A percentile compares a stretch with the other conserved stretches of the same genome.
Conservation (phyloP, 2,888 invertebrate genomes). For the Cinara cedri region DNA sequence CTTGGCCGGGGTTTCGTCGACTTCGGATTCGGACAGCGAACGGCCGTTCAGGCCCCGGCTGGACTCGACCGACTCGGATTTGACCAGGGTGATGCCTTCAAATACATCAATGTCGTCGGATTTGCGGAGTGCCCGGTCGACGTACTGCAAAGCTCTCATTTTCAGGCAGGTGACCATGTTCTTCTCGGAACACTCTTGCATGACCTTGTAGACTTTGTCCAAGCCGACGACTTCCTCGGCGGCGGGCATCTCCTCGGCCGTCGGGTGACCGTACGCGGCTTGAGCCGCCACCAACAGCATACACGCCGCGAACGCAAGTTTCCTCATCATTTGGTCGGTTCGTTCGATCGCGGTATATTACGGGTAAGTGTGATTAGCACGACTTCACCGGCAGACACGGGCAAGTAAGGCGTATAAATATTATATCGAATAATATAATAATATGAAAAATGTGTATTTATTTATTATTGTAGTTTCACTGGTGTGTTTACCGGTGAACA, state of each 20-base stretch:
- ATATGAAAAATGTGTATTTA: no score
- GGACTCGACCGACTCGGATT: slow-evolving; percentile 64
- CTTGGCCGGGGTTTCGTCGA: slow-evolving; percentile 67
- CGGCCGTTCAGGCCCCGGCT: slow-evolving; percentile 61
- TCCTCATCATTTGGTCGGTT: slow-evolving; percentile 36
- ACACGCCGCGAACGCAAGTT: slow-evolving; percentile 48
- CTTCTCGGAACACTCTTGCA: slow-evolving; percentile 74
- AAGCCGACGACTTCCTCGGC: slow-evolving; percentile 61
- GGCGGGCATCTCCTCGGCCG: slow-evolving; percentile 51
- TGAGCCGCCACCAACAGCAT: slow-evolving; percentile 40
- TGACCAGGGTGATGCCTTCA: slow-evolving; percentile 65
- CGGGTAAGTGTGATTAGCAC: no score
- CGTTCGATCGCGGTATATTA: not conserved
- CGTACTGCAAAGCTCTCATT: slow-evolving; percentile 75
- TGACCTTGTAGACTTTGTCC: slow-evolving; percentile 71
- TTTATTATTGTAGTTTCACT: no score
- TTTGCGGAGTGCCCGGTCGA: slow-evolving; percentile 68
- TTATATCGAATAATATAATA: no score
- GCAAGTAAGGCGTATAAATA: no score
- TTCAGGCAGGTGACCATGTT: slow-evolving; percentile 76
- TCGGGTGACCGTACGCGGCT: slow-evolving; percentile 43
- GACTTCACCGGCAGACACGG: no score
- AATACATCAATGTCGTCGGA: slow-evolving; percentile 64
- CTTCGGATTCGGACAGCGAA: slow-evolving; percentile 63
- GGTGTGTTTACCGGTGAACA: slow-evolving; percentile 32